Conservation (phyloP, 1,140 invertebrate genomes). For the Aricia agestis region DNA sequence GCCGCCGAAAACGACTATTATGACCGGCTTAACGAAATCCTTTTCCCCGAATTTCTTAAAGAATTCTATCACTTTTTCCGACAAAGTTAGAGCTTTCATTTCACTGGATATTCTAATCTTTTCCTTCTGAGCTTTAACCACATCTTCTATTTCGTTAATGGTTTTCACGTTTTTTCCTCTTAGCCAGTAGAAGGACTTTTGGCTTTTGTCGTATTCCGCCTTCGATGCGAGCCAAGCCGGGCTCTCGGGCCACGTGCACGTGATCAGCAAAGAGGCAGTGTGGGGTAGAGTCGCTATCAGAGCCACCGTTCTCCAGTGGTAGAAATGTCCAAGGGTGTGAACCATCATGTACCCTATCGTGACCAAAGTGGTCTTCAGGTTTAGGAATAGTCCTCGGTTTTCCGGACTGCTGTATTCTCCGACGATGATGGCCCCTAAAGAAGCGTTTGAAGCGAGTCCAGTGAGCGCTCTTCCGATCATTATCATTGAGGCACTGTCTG, state of each 20-base stretch:
- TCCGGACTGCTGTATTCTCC: slow-evolving; percentile 56
- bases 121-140: slow-evolving; percentile 47
- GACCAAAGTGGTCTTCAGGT: slow-evolving; percentile 53
- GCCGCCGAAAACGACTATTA: slow-evolving; percentile 39
- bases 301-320: slow-evolving; percentile 50
- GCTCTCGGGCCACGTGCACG: slow-evolving; percentile 57
- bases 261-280: slow-evolving; percentile 36
- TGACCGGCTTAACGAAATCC: slow-evolving; percentile 49
- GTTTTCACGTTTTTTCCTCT: slow-evolving; percentile 41
- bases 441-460: slow-evolving; percentile 44
- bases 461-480: slow-evolving; percentile 45
- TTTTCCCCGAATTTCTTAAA: slow-evolving; percentile 46
- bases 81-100: slow-evolving; percentile 17
- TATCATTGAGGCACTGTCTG: slow-evolving; percentile 35
- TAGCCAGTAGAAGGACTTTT: slow-evolving; percentile 48
- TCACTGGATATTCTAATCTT: neutral
- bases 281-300: slow-evolving; percentile 38
- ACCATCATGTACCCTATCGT: slow-evolving; percentile 45
- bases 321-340: slow-evolving; percentile 47
- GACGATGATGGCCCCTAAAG: slow-evolving; percentile 54
- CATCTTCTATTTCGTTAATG: slow-evolving; percentile 39
- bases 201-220: slow-evolving; percentile 40
- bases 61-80: slow-evolving; percentile 29
- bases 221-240: slow-evolving; percentile 51
- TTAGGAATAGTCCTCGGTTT: slow-evolving; percentile 54